Conservation (phyloP, 2,113 vertebrate species). For the Tupaia chinensis region DNA sequence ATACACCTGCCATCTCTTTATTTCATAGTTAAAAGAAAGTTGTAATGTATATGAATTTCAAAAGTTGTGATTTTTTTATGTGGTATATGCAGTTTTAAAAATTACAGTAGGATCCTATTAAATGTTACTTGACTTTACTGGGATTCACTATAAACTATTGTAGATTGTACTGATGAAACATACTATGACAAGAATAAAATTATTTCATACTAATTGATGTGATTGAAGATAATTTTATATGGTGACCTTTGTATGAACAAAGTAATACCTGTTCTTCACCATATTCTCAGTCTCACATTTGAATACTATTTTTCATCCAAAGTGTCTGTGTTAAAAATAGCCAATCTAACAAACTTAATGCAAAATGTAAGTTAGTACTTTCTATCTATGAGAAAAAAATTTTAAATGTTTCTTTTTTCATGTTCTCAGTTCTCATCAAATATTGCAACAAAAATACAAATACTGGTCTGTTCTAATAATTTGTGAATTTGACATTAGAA, state of each 20-base stretch:
- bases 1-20: too few relatives aligned
- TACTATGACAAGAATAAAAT: background rate
- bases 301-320: background rate
- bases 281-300: background rate
- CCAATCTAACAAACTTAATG: background rate
- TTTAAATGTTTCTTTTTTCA: background rate
- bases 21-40: background rate
- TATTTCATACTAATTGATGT: background rate
- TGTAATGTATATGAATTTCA: background rate
- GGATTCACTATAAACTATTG: background rate
- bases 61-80: background rate
- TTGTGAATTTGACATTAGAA: background rate
- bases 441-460: background rate
- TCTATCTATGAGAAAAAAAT: background rate
- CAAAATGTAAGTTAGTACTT: background rate
- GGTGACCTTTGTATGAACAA: background rate
- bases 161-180: background rate
- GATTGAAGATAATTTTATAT: background rate
- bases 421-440: background rate
- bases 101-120: background rate
- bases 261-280: background rate
- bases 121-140: background rate
- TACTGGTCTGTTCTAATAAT: background rate
- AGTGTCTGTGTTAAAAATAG: background rate
- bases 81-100: background rate